A percentile compares a stretch with the other conserved stretches of the same genome.
phyloP scores from a whole-genome alignment of 2,888 invertebrate genomes.

The Epistrophe eligans region DNA sequence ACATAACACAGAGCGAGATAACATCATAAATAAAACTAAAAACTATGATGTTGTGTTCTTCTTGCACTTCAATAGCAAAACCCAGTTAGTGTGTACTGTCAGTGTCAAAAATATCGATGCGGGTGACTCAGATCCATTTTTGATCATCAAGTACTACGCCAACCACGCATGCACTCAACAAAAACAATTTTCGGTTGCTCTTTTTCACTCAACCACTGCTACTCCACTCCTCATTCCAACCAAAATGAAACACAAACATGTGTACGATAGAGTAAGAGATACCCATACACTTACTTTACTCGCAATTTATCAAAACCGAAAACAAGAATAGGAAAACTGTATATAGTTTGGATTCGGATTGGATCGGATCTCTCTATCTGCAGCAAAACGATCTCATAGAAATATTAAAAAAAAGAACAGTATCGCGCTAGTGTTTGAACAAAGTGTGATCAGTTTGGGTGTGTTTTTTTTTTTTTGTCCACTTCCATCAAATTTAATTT shows the following conservation, averaged over 20 bases:
- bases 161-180: slow-evolving; percentile 13
- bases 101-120: neutral
- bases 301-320: neutral
- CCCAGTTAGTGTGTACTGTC: neutral
- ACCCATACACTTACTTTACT: too few relatives aligned
- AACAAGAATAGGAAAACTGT: neutral
- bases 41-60: neutral
- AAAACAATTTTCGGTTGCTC: neutral
- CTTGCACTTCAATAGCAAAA: too few relatives aligned
- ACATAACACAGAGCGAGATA: slow-evolving; percentile 45
- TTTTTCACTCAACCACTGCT: neutral
- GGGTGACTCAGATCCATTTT: slow-evolving; percentile 1
- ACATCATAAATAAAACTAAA: slow-evolving; percentile 68
- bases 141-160: neutral
- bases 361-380: neutral
- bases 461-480: slow-evolving; percentile 53
- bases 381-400: slow-evolving; percentile 17
- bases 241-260: neutral
- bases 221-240: neutral
- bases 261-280: neutral
- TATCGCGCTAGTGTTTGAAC: slow-evolving; percentile 58
- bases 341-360: neutral
- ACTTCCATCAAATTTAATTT: slow-evolving; percentile 36
- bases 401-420: slow-evolving; percentile 14
- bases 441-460: slow-evolving; percentile 73